Conservation (phyloP, 2,113 vertebrate genomes). For the Xiphophorus hellerii region DNA sequence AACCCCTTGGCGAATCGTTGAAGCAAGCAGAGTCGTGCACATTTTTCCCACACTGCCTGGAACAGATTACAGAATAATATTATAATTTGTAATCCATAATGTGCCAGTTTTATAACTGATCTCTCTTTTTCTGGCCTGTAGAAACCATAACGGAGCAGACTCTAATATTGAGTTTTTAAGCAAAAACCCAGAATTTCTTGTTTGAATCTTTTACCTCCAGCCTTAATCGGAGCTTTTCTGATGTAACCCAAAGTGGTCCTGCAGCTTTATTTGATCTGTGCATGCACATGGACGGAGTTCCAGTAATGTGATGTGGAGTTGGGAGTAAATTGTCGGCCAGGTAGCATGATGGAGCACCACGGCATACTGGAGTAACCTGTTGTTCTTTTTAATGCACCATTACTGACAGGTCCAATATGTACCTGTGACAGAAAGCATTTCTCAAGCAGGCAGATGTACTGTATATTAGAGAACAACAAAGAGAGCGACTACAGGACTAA, state of each 20-base stretch:
- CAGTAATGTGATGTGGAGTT: constrained; percentile 6
- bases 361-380: constrained; percentile 34
- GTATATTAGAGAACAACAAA: constrained; percentile 36
- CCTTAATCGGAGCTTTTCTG: constrained; percentile 1
- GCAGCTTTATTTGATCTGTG: not conserved
- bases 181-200: not conserved
- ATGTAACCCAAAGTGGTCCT: not conserved
- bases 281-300: not conserved
- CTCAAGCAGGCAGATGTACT: constrained; percentile 38
- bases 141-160: constrained; percentile 51
- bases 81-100: constrained; percentile 49
- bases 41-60: constrained; percentile 56
- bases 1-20: constrained; percentile 29
- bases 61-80: constrained; percentile 55
- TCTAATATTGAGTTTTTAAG: constrained; percentile 14
- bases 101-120: constrained; percentile 61
- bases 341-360: not conserved
- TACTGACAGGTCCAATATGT: constrained; percentile 9
- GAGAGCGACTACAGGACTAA: constrained; percentile 38
- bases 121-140: constrained; percentile 56
- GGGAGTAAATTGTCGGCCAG: constrained; percentile 6
- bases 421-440: constrained; percentile 4
- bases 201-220: constrained; percentile 15
- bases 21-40: constrained; percentile 29
- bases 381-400: constrained; percentile 19